These are phyloP conservation scores for Platanista minor DNA, from an alignment of 2,113 vertebrate species.

Conservation along the genomic window DNA sequence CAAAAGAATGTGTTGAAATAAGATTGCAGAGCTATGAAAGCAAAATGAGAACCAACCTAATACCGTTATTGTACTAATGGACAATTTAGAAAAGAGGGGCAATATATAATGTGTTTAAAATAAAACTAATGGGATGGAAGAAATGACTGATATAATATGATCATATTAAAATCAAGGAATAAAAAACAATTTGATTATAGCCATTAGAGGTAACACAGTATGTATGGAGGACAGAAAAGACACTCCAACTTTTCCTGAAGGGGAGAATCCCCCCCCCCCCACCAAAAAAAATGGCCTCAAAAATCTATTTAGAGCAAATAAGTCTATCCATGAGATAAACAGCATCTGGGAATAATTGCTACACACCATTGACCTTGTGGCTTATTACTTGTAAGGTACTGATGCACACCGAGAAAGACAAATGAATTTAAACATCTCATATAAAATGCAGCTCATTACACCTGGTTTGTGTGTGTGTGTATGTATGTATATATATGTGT, in stretches of 20 bases:
- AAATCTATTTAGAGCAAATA: not conserved
- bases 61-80: not conserved
- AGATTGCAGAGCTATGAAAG: not conserved
- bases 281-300: not conserved
- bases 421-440: not conserved
- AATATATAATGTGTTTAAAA: conserved; percentile 11
- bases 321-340: not conserved
- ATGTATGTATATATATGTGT: not conserved
- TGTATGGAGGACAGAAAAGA: not conserved
- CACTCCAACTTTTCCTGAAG: not conserved
- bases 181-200: not conserved
- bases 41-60: not conserved
- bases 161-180: conserved; percentile 6
- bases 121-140: conserved; percentile 19
- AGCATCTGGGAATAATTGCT: not conserved
- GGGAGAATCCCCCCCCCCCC: not conserved
- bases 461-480: not conserved
- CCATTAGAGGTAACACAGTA: not conserved
- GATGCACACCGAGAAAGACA: not conserved
- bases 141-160: not conserved
- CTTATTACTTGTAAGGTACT: not conserved
- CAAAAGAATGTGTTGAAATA: conserved; percentile 22
- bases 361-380: not conserved
- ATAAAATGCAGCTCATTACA: not conserved
- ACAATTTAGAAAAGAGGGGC: not conserved